Conservation (phyloP, 2,797 vertebrate species). For the Setipinna tenuifilis region DNA sequence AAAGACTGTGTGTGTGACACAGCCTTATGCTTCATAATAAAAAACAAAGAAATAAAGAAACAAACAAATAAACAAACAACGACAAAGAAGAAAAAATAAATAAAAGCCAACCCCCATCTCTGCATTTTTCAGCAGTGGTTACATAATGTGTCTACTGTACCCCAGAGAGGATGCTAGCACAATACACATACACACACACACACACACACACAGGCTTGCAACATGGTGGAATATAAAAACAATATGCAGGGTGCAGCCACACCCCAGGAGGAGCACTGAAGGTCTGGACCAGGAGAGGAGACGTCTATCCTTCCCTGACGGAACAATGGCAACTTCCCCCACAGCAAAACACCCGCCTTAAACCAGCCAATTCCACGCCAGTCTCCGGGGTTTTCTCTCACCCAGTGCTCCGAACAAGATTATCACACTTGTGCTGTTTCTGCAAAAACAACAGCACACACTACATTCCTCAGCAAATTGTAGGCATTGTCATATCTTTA, state of each 20-base stretch:
- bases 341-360: background rate
- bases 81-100: background rate
- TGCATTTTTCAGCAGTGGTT: background rate
- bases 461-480: background rate
- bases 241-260: background rate
- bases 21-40: background rate
- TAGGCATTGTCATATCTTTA: background rate
- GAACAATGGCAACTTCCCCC: background rate
- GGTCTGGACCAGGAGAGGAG: conserved; percentile 12
- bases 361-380: background rate
- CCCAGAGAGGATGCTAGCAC: background rate
- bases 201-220: background rate
- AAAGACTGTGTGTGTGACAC: background rate
- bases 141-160: background rate
- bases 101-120: background rate
- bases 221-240: background rate
- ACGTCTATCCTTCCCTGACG: background rate
- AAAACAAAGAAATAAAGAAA: background rate
- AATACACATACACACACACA: background rate
- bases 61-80: background rate
- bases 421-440: conserved; percentile 16
- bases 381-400: background rate
- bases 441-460: background rate
- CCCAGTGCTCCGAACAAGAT: background rate
- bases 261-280: conserved; percentile 15